Evolutionary conservation across 2,797 vertebrate species (phyloP), one percentile per base, ranked within the genome.

Genomic region (Eleutherodactylus coqui): DNA sequence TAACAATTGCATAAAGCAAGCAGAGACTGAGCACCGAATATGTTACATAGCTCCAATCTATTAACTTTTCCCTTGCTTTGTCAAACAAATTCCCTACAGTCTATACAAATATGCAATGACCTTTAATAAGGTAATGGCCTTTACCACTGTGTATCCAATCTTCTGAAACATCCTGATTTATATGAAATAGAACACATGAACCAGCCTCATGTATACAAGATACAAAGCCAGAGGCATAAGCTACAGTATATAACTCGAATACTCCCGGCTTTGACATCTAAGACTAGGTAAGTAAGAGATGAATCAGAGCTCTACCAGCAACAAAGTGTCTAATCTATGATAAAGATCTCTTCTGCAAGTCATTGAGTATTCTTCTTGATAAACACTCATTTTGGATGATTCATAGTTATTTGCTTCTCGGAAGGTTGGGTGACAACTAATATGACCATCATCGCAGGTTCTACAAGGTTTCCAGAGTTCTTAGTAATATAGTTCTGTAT

Each of bases 141-240:
- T 4, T 0, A 0, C 82, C 77, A 88, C 88, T 82, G 69, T 0
- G 0, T 89, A 85, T 90, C 88, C 89, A 82, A 89, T 88, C 88
- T 82, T 90, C 83, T 78, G 88, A 78, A 87, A 89, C 69, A 91
- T 88, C 64, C 89, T 86, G 41, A 10, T 14, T 85, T 91, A 85
- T 79, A 72, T 55, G 51, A 27, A 79, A 53, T 60, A 73, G 81
- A 73, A 89, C 58, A 62, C 36, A 58, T 85, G 83, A 79, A 79
- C 36, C 47, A 83, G 78, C 67, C 19, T 73, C 51, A 72, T 27
- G 29, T 76, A 64, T 72, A 53, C 27, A n/a, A 62, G 53, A 87
- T 41, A 79, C 49, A 58, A 67, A 77, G 55, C 80, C 75, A 77
- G 62, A 79, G 73, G 64, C 85, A 81, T n/a, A 67, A 47, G 58